Conservation (phyloP, 2,113 vertebrate genomes). For the Delphinus delphis region DNA sequence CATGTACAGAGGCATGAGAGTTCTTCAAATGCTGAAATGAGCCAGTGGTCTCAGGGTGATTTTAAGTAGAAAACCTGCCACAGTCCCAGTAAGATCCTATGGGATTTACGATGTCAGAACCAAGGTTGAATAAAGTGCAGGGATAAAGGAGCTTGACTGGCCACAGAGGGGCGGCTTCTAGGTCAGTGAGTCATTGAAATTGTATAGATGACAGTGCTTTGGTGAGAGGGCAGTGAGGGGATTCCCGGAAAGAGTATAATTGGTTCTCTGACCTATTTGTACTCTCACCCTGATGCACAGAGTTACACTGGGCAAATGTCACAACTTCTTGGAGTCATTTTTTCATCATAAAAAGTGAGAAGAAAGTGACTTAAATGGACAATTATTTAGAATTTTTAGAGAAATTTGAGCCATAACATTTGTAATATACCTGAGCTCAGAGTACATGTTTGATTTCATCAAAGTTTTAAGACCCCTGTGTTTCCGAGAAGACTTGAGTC, state of each 20-base stretch:
- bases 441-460: constrained; percentile 9
- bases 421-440: not conserved
- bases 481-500: not conserved
- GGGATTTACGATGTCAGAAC: constrained; percentile 54
- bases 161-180: not conserved
- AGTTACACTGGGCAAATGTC: not conserved
- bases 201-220: not conserved
- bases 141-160: constrained; percentile 22
- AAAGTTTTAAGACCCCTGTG: not conserved
- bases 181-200: not conserved
- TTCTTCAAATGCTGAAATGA: constrained; percentile 42
- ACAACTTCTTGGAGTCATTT: not conserved
- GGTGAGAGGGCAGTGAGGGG: not conserved
- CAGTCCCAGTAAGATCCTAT: not conserved
- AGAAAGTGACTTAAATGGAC: not conserved
- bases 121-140: constrained; percentile 34
- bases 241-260: not conserved
- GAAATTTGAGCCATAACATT: not conserved
- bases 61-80: constrained; percentile 45
- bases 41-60: constrained; percentile 31
- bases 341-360: not conserved
- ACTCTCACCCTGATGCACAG: not conserved
- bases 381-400: not conserved
- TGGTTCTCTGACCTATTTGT: not conserved
- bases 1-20: not conserved